A percentile compares a stretch with the other conserved stretches of the same genome.
phyloP scores from a whole-genome alignment of 2,797 vertebrate species.

The Eidolon dupreanum region DNA sequence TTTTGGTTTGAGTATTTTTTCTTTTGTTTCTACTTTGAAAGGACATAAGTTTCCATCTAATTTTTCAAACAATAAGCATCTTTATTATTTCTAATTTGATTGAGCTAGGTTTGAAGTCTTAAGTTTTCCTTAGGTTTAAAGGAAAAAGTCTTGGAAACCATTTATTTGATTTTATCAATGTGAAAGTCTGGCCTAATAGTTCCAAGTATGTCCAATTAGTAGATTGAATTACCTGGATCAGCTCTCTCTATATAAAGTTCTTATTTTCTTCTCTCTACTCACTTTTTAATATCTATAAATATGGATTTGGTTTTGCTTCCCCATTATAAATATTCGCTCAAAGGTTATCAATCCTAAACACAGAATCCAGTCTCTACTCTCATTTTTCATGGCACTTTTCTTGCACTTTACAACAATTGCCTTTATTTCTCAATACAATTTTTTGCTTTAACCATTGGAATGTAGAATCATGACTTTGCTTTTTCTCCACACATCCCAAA shows the following conservation, averaged over 20 bases:
- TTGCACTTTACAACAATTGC: background rate
- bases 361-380: background rate
- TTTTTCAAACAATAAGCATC: constrained; percentile 30
- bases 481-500: background rate
- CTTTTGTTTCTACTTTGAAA: constrained; percentile 27
- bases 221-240: background rate
- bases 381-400: background rate
- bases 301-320: background rate
- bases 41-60: background rate
- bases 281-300: background rate
- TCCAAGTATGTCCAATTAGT: background rate
- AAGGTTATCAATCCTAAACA: background rate
- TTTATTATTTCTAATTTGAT: constrained; percentile 40
- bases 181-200: background rate
- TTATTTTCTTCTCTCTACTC: background rate
- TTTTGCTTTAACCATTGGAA: background rate
- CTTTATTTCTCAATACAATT: background rate
- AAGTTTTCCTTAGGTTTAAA: background rate
- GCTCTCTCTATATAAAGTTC: background rate
- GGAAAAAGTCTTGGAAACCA: background rate
- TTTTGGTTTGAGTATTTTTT: constrained; percentile 12
- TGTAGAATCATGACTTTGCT: background rate
- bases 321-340: background rate
- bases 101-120: background rate
- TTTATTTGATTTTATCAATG: constrained; percentile 26